Evolutionary conservation across 2,797 vertebrate genomes (phyloP).

Genomic region (Pangasius djambal): DNA sequence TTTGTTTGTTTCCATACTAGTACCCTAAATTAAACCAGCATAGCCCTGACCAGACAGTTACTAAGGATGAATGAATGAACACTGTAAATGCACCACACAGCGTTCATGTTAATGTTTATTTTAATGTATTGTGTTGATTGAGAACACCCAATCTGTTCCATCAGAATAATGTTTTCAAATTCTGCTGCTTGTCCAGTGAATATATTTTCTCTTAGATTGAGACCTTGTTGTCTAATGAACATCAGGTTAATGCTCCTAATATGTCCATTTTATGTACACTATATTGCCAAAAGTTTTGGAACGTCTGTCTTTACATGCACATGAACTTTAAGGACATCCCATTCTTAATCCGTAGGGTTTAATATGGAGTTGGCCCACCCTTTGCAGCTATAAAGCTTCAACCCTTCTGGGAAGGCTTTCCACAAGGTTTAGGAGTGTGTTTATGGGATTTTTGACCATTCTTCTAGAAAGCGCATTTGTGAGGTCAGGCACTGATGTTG

Average conservation of each 20-base stretch:
- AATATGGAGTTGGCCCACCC: no score
- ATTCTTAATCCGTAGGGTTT: no score
- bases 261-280: background rate
- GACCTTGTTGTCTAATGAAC: background rate
- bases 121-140: background rate
- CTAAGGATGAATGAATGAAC: background rate
- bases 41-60: background rate
- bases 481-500: no score
- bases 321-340: no score
- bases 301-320: no score
- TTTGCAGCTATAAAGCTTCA: no score
- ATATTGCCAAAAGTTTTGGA: no score
- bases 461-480: no score
- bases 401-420: no score
- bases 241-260: background rate
- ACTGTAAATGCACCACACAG: background rate
- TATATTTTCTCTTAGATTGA: background rate
- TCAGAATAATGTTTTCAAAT: background rate
- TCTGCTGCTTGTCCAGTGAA: background rate
- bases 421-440: no score
- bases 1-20: no score
- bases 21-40: background rate
- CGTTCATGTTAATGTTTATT: background rate
- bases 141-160: background rate
- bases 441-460: no score